Evolutionary conservation across 2,113 vertebrate genomes (phyloP).

Genomic region (Maylandia zebra): DNA sequence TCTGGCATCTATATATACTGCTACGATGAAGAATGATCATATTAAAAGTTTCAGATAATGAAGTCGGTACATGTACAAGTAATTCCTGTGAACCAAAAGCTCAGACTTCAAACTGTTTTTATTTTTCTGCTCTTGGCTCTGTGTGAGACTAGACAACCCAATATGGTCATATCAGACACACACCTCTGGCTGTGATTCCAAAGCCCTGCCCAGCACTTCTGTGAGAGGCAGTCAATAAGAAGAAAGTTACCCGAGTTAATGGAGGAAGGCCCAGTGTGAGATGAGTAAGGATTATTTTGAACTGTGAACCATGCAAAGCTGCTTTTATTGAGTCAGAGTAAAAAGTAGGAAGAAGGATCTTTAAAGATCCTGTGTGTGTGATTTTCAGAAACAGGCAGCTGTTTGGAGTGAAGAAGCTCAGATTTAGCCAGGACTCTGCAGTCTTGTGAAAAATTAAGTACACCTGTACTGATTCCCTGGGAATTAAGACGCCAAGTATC

Average conservation of each 20-base stretch:
- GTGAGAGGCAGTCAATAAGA: rapidly evolving
- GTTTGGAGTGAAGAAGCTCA: neutral
- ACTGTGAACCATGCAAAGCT: neutral
- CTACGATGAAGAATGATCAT: neutral
- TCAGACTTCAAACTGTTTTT: neutral
- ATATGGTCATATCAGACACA: neutral
- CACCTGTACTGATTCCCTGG: neutral
- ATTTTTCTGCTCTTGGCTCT: neutral
- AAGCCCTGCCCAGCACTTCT: neutral
- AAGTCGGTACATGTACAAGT: neutral
- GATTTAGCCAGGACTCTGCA: neutral
- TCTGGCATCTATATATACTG: neutral
- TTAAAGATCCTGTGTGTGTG: neutral
- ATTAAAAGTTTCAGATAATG: neutral
- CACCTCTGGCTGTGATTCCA: neutral
- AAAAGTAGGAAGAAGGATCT: neutral
- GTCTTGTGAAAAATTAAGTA: neutral
- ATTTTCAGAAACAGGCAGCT: neutral
- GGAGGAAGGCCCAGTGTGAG: neutral
- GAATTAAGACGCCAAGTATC: neutral
- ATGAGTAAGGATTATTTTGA: neutral
- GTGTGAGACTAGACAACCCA: neutral
- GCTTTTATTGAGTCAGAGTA: neutral
- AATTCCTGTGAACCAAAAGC: neutral
- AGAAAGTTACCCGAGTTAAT: neutral